Evolutionary conservation across 2,113 vertebrate species (phyloP), one percentile per base, ranked within the genome.

Genomic region (Ceyx melanurus): DNA sequence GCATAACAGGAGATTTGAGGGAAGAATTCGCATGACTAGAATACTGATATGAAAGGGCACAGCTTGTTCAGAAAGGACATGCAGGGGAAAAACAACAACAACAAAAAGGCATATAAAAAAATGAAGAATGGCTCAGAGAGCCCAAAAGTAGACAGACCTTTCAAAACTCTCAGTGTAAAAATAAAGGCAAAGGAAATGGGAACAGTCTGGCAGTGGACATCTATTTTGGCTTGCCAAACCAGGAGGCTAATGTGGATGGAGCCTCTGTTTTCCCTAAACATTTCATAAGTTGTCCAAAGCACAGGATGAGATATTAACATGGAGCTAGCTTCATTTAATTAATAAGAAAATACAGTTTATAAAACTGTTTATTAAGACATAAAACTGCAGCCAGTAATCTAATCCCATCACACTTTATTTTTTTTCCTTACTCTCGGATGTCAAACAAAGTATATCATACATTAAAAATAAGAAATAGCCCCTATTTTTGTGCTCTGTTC

Each of bases 141-240:
- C 7, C 42, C 35, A 51, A 8, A 70, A 10, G 9, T 10, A 6
- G 26, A 66, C 43, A 88, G 50, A 15, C 4, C 25, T 74, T 37
- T 6, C 35, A 23, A 13, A 79, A 62, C 5, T 3, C 21, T 46
- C 35, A 17, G 9, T 29, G 50, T n/a, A 46, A 46, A 54, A 48
- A 54, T 40, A 50, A 53, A 80, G 31, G 66, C 61, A 60, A 57
- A 65, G 31, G 20, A 29, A 54, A 15, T 1, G 1, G 48, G 46
- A 57, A 50, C 7, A 57, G 25, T 7, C 23, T 10, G 37, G 45
- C 62, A 73, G 6, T 0, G 1, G 10, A 48, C 2, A 0, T 10
- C 40, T 12, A 1, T 15, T 46, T 19, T 35, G n/a, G 45, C 23
- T 64, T 73, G 31, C 18, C 58, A 73, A 11, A 45, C 40, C n/a